Conservation (phyloP, 2,797 vertebrate genomes). For the Spondyliosoma cantharus region DNA sequence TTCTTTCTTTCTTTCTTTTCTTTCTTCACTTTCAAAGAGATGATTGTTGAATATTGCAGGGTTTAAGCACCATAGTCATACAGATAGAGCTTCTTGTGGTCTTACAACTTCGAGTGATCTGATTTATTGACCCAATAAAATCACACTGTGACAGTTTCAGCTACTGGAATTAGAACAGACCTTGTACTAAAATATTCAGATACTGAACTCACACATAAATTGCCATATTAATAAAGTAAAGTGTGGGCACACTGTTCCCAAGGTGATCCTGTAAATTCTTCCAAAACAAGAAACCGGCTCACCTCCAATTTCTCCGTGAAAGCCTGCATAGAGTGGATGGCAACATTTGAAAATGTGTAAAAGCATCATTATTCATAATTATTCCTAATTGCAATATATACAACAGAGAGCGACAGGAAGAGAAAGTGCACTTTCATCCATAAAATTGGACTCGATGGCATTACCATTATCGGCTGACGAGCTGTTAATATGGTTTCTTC, state of each 20-base stretch:
- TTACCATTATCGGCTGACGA: constrained; percentile 50
- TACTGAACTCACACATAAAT: constrained; percentile 24
- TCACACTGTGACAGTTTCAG: constrained; percentile 39
- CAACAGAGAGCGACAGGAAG: constrained; percentile 5
- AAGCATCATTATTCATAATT: constrained; percentile 30
- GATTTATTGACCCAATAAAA: constrained; percentile 76
- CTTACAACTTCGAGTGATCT: constrained; percentile 72
- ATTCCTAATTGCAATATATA: constrained; percentile 41
- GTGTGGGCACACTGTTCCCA: background rate
- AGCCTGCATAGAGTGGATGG: background rate
- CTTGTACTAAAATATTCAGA: constrained; percentile 47
- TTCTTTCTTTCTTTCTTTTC: background rate
- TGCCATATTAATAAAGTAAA: constrained; percentile 8
- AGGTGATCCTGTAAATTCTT: constrained; percentile 14
- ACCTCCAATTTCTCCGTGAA: background rate
- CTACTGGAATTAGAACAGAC: constrained; percentile 65
- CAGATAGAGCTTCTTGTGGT: background rate
- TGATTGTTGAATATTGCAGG: background rate
- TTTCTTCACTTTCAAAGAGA: background rate
- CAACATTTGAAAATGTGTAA: constrained; percentile 4
- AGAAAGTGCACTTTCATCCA: constrained; percentile 44
- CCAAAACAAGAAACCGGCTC: constrained; percentile 6
- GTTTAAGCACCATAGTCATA: background rate
- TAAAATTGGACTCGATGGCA: constrained; percentile 31
- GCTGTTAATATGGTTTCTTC: constrained; percentile 58